Base-by-base conservation (phyloP, 2,888 invertebrate species). In the Rhabditoides inermis region DNA sequence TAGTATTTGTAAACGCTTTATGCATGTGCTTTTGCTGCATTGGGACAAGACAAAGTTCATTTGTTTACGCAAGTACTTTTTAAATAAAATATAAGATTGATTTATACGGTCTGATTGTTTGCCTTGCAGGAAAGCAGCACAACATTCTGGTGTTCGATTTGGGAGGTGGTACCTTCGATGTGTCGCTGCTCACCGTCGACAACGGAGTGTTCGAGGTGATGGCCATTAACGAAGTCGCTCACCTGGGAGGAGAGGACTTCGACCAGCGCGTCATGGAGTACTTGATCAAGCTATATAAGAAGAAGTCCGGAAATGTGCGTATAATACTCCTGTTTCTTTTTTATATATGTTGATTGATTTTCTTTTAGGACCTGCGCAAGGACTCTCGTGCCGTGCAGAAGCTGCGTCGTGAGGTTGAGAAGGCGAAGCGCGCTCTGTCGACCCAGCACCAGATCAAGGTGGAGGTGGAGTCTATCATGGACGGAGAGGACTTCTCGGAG, bases 81-180 rank as follows among this genome's bases (percentile, higher is more conserved):
- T n/a, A n/a, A n/a, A n/a, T n/a, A n/a, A n/a, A n/a, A n/a, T n/a
- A n/a, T n/a, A n/a, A n/a, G n/a, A n/a, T n/a, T n/a, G n/a, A n/a
- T n/a, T n/a, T n/a, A n/a, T n/a, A n/a, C n/a, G n/a, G n/a, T 36
- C 20, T 25, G 36, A 48, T 23, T n/a, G 22, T 35, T 45, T 3
- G 10, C 26, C 30, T 58, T 59, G n/a, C 47, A 62, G 68, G 75
- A 39, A 94, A n/a, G n/a, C n/a, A 95, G 80, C 92, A 94, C 83
- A 98, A 98, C 76, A 90, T 98, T 22, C 82, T 98, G 46, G 94
- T 98, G 15, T 98, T 95, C 79, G 95, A 98, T 82, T 84, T 98
- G 80, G 95, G 98, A 76, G 98, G 98, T 78, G 98, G 95, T 80
- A 98, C 98, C 64, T 98, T 98, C 77, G 98, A 98, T 80, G 98